These are phyloP conservation scores for Mastacembelus armatus DNA, from an alignment of 2,797 vertebrate genomes.

Conservation along the genomic window DNA sequence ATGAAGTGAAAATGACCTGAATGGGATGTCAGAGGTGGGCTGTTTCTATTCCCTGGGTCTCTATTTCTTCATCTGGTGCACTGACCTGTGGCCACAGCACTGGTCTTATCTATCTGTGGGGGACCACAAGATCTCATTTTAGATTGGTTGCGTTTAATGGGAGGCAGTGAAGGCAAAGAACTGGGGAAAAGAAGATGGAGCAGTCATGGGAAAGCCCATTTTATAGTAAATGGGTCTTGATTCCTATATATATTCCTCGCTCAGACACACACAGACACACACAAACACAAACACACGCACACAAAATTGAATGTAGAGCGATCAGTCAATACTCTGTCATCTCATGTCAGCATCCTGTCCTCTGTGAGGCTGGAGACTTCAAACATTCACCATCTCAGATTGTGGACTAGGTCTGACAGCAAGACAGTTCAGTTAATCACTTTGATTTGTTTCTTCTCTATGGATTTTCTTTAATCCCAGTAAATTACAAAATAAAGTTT, in stretches of 20 bases:
- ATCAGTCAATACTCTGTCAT: slow-evolving; percentile 8
- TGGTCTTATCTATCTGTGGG: slow-evolving; percentile 41
- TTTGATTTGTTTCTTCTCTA: not conserved
- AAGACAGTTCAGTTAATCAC: slow-evolving; percentile 1
- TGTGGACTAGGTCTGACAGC: not conserved
- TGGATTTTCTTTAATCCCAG: not conserved
- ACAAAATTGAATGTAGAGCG: no score
- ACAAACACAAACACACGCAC: no score
- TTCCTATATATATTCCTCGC: not conserved
- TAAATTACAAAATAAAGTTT: no score
- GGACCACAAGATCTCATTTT: slow-evolving; percentile 71
- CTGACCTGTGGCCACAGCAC: slow-evolving; percentile 43
- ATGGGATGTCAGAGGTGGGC: slow-evolving; percentile 14
- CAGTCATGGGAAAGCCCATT: slow-evolving; percentile 15
- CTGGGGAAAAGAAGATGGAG: not conserved
- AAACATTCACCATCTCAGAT: not conserved
- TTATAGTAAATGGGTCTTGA: slow-evolving; percentile 10
- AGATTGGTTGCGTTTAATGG: slow-evolving; percentile 60
- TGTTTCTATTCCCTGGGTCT: slow-evolving; percentile 26
- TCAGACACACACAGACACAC: not conserved
- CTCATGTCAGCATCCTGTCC: not conserved
- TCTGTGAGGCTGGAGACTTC: not conserved
- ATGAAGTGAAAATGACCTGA: slow-evolving; percentile 28
- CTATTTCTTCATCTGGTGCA: slow-evolving; percentile 42
- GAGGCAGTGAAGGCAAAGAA: slow-evolving; percentile 29